These are phyloP conservation scores for Pristionchus exspectatus DNA, from an alignment of 2,888 invertebrate genomes.

Conservation along the genomic window DNA sequence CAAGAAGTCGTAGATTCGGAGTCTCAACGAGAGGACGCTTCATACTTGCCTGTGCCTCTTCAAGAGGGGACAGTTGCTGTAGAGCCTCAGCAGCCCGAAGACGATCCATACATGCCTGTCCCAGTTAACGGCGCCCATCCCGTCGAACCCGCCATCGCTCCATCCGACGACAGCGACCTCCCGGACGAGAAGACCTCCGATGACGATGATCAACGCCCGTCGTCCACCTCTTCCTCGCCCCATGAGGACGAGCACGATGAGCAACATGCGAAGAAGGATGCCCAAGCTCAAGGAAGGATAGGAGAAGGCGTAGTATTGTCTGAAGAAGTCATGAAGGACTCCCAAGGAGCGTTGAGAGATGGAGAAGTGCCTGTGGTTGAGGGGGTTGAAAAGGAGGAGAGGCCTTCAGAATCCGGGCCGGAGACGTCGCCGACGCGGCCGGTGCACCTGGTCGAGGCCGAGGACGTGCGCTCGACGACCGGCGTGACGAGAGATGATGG, in stretches of 20 bases:
- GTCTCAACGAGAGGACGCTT: background rate
- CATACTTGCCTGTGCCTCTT: too few relatives aligned
- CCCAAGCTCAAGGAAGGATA: too few relatives aligned
- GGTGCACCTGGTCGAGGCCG: background rate
- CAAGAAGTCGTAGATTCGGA: background rate
- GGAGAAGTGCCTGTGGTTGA: background rate
- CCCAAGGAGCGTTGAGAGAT: too few relatives aligned
- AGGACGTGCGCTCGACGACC: background rate
- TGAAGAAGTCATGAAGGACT: too few relatives aligned
- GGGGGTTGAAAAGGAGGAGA: background rate
- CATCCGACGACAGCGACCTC: background rate
- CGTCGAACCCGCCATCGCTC: background rate
- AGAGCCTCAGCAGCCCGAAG: background rate
- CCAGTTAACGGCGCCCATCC: background rate
- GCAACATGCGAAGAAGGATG: too few relatives aligned
- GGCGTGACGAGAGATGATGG: slow-evolving; percentile 18
- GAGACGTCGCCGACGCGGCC: background rate
- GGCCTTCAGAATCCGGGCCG: background rate
- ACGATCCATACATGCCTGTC: background rate
- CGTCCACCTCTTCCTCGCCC: background rate
- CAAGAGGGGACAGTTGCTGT: too few relatives aligned
- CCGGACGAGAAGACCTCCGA: background rate
- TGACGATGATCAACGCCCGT: background rate
- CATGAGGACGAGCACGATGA: background rate
- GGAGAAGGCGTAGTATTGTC: too few relatives aligned